These are phyloP conservation scores for Galemys pyrenaicus DNA, from an alignment of 2,113 vertebrate species.

Conservation along the genomic window DNA sequence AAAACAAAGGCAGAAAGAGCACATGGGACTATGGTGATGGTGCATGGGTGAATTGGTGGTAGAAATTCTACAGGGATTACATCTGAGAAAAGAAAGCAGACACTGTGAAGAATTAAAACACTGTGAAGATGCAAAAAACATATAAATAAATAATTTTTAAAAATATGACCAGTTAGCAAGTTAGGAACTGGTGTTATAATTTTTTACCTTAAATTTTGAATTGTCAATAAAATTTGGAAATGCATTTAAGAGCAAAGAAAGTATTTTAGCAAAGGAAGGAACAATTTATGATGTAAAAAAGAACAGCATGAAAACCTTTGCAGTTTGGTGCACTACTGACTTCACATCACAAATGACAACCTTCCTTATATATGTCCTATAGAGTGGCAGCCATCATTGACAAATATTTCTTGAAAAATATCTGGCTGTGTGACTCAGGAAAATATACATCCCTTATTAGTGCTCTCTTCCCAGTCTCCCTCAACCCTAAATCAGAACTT, in stretches of 20 bases:
- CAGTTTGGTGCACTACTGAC: neutral
- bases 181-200: neutral
- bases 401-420: slow-evolving; percentile 33
- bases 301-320: neutral
- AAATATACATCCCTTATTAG: neutral
- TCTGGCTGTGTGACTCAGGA: neutral
- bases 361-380: neutral
- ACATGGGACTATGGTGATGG: too few relatives aligned
- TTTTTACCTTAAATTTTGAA: neutral
- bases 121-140: too few relatives aligned
- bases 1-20: too few relatives aligned
- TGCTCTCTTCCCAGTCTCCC: neutral
- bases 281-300: neutral
- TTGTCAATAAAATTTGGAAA: neutral
- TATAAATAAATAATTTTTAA: too few relatives aligned
- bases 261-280: slow-evolving; percentile 26
- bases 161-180: neutral
- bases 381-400: neutral
- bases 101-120: too few relatives aligned
- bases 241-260: neutral
- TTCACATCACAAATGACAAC: slow-evolving; percentile 24
- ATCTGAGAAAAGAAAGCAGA: too few relatives aligned
- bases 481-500: neutral
- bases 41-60: too few relatives aligned
- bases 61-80: too few relatives aligned